These are phyloP conservation scores for Martes martes DNA, from an alignment of 2,113 vertebrate genomes.

Conservation along the genomic window DNA sequence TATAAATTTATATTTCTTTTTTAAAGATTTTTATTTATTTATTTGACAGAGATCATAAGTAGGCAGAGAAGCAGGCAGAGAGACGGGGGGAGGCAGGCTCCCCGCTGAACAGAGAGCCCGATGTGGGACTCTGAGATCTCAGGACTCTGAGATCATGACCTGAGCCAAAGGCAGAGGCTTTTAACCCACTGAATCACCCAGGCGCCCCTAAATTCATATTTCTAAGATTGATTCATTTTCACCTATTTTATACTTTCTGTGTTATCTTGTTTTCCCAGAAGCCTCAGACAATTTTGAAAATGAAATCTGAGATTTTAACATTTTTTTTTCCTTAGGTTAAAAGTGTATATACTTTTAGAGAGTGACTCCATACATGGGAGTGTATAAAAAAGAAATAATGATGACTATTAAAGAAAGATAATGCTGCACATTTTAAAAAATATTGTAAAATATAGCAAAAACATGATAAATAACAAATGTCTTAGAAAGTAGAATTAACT, in stretches of 20 bases:
- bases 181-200: too few relatives aligned
- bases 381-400: background rate
- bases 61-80: too few relatives aligned
- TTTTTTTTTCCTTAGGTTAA: background rate
- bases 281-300: background rate
- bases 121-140: too few relatives aligned
- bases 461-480: background rate
- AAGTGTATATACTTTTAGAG: background rate
- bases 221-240: background rate
- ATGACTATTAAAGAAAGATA: background rate
- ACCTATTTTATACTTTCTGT: background rate
- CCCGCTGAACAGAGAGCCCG: too few relatives aligned
- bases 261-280: background rate
- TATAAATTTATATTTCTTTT: background rate
- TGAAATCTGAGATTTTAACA: background rate
- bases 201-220: background rate
- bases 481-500: background rate
- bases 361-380: background rate
- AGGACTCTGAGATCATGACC: too few relatives aligned
- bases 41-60: too few relatives aligned
- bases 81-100: too few relatives aligned
- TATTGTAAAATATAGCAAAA: background rate
- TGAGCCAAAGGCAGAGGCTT: too few relatives aligned
- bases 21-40: too few relatives aligned
- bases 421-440: background rate